Base-by-base conservation (phyloP, 1,140 invertebrate species). In the Ylistrum balloti region DNA sequence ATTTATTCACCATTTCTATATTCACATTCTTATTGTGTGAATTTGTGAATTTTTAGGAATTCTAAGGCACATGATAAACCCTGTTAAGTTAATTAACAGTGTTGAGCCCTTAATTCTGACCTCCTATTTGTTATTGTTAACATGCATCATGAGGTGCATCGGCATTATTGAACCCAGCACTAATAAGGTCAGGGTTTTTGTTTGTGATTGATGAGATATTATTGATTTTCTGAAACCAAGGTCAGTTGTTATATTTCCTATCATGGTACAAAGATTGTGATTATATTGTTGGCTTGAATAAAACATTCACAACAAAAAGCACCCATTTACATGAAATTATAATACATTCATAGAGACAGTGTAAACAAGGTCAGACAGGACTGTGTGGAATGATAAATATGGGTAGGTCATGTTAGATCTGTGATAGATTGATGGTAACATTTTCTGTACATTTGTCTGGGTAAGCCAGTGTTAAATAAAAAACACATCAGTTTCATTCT, bases 221-320 rank as follows among this genome's bases (percentile, higher is more conserved):
- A 74, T 74, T 74, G 56, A 74, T 74, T 74, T 74, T 74, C 56
- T 74, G 28, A 74, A 28, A 74, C 28, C 56, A 74, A 74, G 56
- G 56, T 74, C 56, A 74, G 28, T 74, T 74, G 56, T 13, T 28
- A 9, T 7, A 74, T 28, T 28, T 28, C 22, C 3, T 74, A n/a
- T n/a, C 22, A 74, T 0, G 3, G n/a, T 28, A 74, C 17, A 22
- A 74, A 28, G 22, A 45, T 15, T 17, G 17, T 9, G 41, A 45
- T 74, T 28, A 5, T 74, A 5, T 74, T 74, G 56, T n/a, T 74
- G n/a, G 17, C n/a, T n/a, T 28, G 22, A 74, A 28, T 22, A 17
- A n/a, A 28, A 74, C n/a, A 74, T 28, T 74, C 0, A 28, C 22
- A n/a, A 74, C 1, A 1, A 28, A 74, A 7, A 74, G n/a, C n/a